Conservation (phyloP, 2,113 vertebrate genomes). For the Trogon surrucura region DNA sequence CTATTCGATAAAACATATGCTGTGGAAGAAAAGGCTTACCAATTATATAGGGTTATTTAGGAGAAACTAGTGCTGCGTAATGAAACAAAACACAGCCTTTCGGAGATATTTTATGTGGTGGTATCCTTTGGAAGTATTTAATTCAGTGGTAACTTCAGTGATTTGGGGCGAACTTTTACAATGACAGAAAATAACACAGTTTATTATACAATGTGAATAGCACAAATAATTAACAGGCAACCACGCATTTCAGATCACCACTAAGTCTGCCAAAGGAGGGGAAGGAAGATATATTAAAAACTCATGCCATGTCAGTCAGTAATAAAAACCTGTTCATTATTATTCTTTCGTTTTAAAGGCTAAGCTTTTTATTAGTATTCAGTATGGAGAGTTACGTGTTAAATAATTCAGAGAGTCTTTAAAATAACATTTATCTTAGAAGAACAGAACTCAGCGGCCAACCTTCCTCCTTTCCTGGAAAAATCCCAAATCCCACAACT, state of each 20-base stretch:
- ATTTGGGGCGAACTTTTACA: conserved; percentile 39
- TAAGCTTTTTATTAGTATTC: conserved; percentile 20
- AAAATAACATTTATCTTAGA: conserved; percentile 29
- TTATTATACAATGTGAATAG: conserved; percentile 27
- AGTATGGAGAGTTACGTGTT: neutral
- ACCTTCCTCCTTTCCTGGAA: neutral
- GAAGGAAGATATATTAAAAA: conserved; percentile 28
- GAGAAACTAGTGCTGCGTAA: neutral
- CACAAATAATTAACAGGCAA: conserved; percentile 57
- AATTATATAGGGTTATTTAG: neutral
- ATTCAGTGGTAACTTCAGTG: conserved; percentile 18
- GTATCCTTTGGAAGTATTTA: neutral
- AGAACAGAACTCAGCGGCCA: neutral
- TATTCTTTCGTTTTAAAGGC: neutral
- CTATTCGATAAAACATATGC: neutral
- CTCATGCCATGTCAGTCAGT: neutral
- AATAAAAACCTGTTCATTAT: conserved; percentile 36
- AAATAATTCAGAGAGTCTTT: conserved; percentile 12
- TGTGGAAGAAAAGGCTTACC: neutral
- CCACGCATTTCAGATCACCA: conserved; percentile 39
- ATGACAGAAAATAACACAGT: conserved; percentile 11
- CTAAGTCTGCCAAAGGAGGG: neutral
- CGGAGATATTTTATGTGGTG: neutral
- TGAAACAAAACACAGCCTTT: conserved; percentile 27
- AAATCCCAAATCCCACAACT: neutral